Base-by-base conservation (phyloP, 2,888 invertebrate species). In the Zhuqinia jingwanae region DNA sequence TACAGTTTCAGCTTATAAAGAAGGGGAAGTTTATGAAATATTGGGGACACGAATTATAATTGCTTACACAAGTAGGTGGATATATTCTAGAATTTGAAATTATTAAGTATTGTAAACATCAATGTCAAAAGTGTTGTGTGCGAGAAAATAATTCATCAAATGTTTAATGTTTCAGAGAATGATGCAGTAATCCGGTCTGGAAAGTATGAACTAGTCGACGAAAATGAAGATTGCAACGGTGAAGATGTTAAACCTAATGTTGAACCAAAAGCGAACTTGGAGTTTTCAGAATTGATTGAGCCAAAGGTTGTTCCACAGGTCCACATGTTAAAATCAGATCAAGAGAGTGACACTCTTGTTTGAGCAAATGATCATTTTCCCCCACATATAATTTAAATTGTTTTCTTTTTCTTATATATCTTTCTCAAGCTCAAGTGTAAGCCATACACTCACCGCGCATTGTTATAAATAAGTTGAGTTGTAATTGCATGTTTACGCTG, bases 1-100 rank as follows among this genome's bases (percentile, higher is more conserved):
- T 13, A 45, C 50, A 0, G n/a, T 87, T 1, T 89, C 89, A 0
- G 27, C 63, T 0, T 78, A 58, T 36, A 87, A 85, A 47, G 83
- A 87, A 36, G 89, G 82, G 10, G 15, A 78, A 22, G 63, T 89
- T 10, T 25, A 15, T 13, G 79, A 30, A 8, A 85, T 80, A 47
- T 47, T 0, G 10, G 88, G 77, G 22, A 53, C 11, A 8, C 10
- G n/a, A n/a, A 47, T 89, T 3, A 27, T 25, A 0, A 73, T 89
- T 6, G 30, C 82, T 13, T 89, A 85, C 20, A 75, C 53, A 27
- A 82, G 87, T 85, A 81, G 82, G n/a, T n/a, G n/a, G n/a, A 27
- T 15, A 63, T 27, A 30, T 30, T 15, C 36, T n/a, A n/a, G n/a
- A 36, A 63, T 27, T 11, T 25, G 13, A 2, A 2, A 27, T 63